phyloP scores from a whole-genome alignment of 2,797 vertebrate species.

The Macropus fuliginosus region DNA sequence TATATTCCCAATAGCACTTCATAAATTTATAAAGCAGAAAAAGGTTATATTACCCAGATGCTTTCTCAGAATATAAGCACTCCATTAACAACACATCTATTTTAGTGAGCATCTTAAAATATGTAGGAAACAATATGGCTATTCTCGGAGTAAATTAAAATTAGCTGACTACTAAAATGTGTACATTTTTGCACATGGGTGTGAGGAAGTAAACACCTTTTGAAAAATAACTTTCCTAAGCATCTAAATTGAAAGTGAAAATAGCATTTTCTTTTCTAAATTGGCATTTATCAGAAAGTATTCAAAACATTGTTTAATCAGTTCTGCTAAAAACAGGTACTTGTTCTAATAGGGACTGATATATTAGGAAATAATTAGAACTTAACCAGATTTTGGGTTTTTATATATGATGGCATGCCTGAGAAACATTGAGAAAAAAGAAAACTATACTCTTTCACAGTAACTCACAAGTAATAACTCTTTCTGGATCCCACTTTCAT shows the following conservation, averaged over 20 bases:
- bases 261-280: constrained; percentile 40
- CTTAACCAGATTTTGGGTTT: not conserved
- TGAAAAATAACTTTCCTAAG: constrained; percentile 14
- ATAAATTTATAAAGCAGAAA: constrained; percentile 68
- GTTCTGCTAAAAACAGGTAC: not conserved
- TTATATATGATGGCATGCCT: not conserved
- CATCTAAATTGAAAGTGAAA: not conserved
- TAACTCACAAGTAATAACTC: not conserved
- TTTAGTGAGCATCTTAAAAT: constrained; percentile 35
- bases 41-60: constrained; percentile 28
- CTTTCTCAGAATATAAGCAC: constrained; percentile 37
- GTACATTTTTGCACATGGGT: not conserved
- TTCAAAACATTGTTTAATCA: constrained; percentile 28
- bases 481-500: not conserved
- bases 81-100: constrained; percentile 20
- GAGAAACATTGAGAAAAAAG: not conserved
- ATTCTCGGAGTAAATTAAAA: not conserved
- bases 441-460: not conserved
- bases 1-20: constrained; percentile 69
- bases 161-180: not conserved
- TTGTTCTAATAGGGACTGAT: not conserved
- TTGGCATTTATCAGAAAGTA: constrained; percentile 21
- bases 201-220: constrained; percentile 1
- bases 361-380: not conserved
- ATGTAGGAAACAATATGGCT: not conserved